A percentile compares a stretch with the other conserved stretches of the same genome.
Conservation (phyloP, 1,140 invertebrate species). For the Neelides sp. region DNA sequence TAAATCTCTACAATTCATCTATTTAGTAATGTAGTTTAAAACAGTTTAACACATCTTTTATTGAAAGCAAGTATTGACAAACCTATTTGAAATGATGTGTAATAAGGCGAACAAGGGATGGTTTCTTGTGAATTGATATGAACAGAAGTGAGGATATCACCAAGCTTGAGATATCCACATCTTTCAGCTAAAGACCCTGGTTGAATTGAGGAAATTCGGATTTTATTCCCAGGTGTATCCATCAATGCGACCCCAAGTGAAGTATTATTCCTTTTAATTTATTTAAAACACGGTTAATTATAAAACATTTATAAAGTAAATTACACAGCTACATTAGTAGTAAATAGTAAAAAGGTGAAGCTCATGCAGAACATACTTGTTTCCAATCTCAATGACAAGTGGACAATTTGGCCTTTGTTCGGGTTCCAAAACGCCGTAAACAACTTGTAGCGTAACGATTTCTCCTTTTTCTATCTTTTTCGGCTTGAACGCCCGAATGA, state of each 20-base stretch:
- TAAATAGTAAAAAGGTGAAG: no score
- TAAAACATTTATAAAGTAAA: no score
- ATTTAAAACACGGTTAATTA: slow-evolving; percentile 4
- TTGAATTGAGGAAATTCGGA: slow-evolving; percentile 26
- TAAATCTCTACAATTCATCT: no score
- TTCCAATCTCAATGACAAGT: slow-evolving; percentile 27
- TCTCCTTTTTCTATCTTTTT: background rate
- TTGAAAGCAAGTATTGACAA: no score
- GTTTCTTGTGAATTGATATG: slow-evolving; percentile 18
- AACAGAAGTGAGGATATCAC: slow-evolving; percentile 25
- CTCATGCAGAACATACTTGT: slow-evolving; percentile 21
- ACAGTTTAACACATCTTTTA: no score
- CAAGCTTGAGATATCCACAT: slow-evolving; percentile 21
- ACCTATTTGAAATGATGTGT: slow-evolving; percentile 24
- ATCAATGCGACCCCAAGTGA: slow-evolving; percentile 24
- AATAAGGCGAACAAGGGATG: slow-evolving; percentile 22
- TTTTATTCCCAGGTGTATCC: slow-evolving; percentile 22
- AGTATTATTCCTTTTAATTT: slow-evolving; percentile 18
- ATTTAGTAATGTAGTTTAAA: no score
- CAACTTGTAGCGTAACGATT: slow-evolving; percentile 19
- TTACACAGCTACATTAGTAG: no score
- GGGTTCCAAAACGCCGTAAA: slow-evolving; percentile 20
- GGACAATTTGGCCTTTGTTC: slow-evolving; percentile 20
- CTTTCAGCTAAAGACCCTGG: slow-evolving; percentile 24
- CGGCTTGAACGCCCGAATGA: slow-evolving; percentile 8